Percentiles rank a stretch among this genome's conserved stretches.
phyloP scores from a whole-genome alignment of 2,113 vertebrate genomes.

The Procavia capensis region DNA sequence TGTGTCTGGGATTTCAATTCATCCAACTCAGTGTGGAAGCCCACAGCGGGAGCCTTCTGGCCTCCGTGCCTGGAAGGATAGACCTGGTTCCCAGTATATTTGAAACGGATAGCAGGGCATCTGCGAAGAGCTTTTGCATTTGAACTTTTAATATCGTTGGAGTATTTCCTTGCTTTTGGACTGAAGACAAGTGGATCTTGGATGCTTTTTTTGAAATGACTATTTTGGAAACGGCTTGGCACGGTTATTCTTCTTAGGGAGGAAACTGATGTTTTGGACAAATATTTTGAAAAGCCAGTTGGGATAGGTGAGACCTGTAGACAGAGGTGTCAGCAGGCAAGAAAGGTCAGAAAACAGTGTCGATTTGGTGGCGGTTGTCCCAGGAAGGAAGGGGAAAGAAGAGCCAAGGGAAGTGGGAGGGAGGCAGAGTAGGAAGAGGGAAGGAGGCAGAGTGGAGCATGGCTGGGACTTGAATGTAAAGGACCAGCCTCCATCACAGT shows the following conservation, averaged over 20 bases:
- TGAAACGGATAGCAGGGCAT: background rate
- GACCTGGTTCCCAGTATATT: background rate
- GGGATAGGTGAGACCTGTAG: background rate
- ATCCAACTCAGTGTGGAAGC: background rate
- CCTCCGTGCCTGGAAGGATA: background rate
- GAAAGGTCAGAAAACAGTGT: background rate
- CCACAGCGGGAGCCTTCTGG: conserved; percentile 29
- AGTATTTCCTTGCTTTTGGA: background rate
- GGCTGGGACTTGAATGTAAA: background rate
- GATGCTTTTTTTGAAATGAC: background rate
- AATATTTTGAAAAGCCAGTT: background rate
- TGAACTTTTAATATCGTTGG: background rate
- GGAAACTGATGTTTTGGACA: background rate
- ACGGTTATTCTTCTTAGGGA: background rate
- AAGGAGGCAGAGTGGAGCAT: too few relatives aligned
- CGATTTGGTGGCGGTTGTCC: background rate
- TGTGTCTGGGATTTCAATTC: conserved; percentile 32
- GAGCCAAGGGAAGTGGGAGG: background rate
- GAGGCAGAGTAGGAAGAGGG: too few relatives aligned
- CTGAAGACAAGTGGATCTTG: background rate
- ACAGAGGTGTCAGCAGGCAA: background rate
- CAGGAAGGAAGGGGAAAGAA: background rate
- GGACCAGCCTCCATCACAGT: accelerated
- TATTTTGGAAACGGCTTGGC: conserved; percentile 20
- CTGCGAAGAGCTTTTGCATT: background rate